These are phyloP conservation scores for Plumapathes pennacea DNA, from an alignment of 92 coral and sea anemone species.

Conservation along the genomic window DNA sequence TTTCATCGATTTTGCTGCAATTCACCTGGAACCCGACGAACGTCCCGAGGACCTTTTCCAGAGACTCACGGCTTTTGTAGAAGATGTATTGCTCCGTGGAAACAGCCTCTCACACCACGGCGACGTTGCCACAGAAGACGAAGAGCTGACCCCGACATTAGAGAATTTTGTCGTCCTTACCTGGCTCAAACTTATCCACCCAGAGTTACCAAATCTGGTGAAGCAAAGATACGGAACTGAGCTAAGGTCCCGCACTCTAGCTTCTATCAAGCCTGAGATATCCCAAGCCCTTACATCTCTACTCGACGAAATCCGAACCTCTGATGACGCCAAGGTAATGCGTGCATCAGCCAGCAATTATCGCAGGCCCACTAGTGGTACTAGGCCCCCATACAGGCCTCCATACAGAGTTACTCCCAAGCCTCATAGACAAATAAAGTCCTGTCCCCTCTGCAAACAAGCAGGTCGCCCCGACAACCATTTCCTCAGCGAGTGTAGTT, in stretches of 20 bases:
- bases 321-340: constrained; percentile 28
- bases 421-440: constrained; percentile 1
- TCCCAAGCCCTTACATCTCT: constrained; percentile 25
- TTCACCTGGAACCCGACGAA: constrained; percentile 58
- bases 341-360: neutral
- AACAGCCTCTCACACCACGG: constrained; percentile 62
- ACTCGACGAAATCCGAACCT: constrained; percentile 12
- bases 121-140: constrained; percentile 47
- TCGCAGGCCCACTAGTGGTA: neutral
- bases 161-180: constrained; percentile 41
- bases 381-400: neutral
- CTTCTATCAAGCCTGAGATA: constrained; percentile 33
- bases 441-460: constrained; percentile 21
- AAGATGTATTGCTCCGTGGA: constrained; percentile 42
- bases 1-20: constrained; percentile 44
- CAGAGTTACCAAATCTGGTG: constrained; percentile 13
- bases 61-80: constrained; percentile 59
- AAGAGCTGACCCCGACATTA: constrained; percentile 56
- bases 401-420: neutral
- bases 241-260: constrained; percentile 10
- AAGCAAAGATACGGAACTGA: constrained; percentile 28
- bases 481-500: constrained; percentile 14
- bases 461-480: constrained; percentile 5
- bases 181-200: constrained; percentile 26
- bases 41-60: constrained; percentile 79